These are phyloP conservation scores for Agonopterix subpropinquella DNA, from an alignment of 2,888 invertebrate species.

Conservation along the genomic window DNA sequence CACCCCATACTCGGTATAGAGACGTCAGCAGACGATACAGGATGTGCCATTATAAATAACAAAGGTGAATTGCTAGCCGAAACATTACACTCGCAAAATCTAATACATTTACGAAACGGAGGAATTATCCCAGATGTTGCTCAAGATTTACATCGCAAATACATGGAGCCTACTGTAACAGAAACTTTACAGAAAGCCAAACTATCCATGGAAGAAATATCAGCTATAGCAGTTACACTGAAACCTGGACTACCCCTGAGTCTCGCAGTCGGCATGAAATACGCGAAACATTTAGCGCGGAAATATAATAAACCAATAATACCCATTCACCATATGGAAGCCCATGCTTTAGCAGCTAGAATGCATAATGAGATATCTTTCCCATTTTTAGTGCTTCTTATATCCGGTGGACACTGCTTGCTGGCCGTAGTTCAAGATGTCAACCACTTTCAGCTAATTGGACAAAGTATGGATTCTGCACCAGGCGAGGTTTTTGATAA, in stretches of 20 bases:
- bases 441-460: conserved; percentile 86
- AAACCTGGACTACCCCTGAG: conserved; percentile 90
- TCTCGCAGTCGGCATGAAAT: conserved; percentile 85
- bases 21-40: conserved; percentile 98
- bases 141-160: conserved; percentile 84
- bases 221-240: conserved; percentile 93
- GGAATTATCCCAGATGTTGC: conserved; percentile 96
- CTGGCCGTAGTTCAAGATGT: conserved; percentile 85
- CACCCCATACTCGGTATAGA: conserved; percentile 90
- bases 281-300: conserved; percentile 86
- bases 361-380: conserved; percentile 84
- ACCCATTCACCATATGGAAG: conserved; percentile 99
- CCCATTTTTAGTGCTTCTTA: conserved; percentile 92
- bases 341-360: conserved; percentile 94
- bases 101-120: conserved; percentile 83
- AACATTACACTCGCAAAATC: conserved; percentile 86
- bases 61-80: conserved; percentile 87
- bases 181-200: conserved; percentile 79
- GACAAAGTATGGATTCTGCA: conserved; percentile 87
- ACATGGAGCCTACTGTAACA: conserved; percentile 85
- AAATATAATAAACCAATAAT: conserved; percentile 87
- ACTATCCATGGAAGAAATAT: conserved; percentile 79
- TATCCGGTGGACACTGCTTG: conserved; percentile 96
- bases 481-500: conserved; percentile 98
- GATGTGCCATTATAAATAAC: conserved; percentile 89